Base-by-base conservation (phyloP, 1,140 invertebrate species). In the Marisa cornuarietis region DNA sequence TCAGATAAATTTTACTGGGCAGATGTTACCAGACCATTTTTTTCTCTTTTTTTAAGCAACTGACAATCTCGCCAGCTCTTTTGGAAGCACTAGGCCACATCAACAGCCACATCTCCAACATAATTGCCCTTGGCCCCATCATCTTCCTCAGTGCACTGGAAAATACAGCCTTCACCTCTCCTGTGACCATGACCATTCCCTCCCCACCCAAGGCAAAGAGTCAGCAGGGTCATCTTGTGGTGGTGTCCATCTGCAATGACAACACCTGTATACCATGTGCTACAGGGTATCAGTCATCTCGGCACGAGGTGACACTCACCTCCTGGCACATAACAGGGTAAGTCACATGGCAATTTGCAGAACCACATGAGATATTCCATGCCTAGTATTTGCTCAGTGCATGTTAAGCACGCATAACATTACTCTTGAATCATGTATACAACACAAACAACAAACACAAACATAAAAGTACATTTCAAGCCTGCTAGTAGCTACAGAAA, bases 241-340 rank as follows among this genome's bases (percentile, higher is more conserved):
- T 90, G 16, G 68, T 90, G 42, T 87, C 87, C 13, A 84, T 88
- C 61, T 85, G 80, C 76, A 83, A 84, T 31, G 88, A 90, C 69
- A 89, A 88, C 85, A 86, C 87, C 0, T 89, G 88, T 79, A 79
- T 84, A n/a, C 88, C 88, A 4, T 84, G 84, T 31, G 81, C 85
- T 16, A 85, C 83, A 66, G 85, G 83, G 18, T 88, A 86, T 71
- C 76, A 84, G 52, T 79, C 84, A 9, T 82, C 80, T 14, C 83
- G 84, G 68, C 84, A 83, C 20, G 87, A 85, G 51, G 85, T 87
- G 18, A 88, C 84, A 10, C 66, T 90, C 1, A 82, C 84, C 71
- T 81, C 86, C 1, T 89, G 88, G 85, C 86, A 88, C 79, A 82
- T 90, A 7, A 81, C 84, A 76, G 87, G 86, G 89, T 90, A 85